Evolutionary conservation across 2,797 vertebrate species (phyloP).

Genomic region (Hemibagrus guttatus): DNA sequence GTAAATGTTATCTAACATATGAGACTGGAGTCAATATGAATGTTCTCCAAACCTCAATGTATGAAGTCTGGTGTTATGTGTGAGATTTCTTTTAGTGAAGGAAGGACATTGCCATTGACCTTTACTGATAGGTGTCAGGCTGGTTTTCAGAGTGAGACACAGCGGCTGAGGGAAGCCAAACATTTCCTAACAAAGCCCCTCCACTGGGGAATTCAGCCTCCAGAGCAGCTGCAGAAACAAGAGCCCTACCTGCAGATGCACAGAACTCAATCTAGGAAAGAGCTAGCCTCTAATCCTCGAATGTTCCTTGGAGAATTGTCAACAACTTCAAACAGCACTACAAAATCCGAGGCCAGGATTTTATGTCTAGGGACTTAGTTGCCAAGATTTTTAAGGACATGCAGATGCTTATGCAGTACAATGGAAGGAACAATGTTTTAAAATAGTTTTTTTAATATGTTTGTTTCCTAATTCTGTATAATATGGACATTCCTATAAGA

Average conservation of each 20-base stretch:
- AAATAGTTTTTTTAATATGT: not conserved
- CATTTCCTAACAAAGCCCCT: constrained; percentile 57
- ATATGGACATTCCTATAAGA: not conserved
- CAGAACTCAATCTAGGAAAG: constrained; percentile 47
- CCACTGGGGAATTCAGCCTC: constrained; percentile 53
- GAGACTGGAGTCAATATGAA: not conserved
- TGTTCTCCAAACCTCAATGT: not conserved
- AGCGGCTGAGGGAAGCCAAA: constrained; percentile 49
- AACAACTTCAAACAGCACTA: constrained; percentile 46
- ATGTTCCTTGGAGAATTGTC: constrained; percentile 45
- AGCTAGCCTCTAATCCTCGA: constrained; percentile 51
- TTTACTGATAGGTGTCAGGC: constrained; percentile 47
- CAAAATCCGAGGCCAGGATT: constrained; percentile 28
- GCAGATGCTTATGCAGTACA: constrained; percentile 4
- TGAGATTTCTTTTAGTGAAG: constrained; percentile 36
- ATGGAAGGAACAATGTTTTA: not conserved
- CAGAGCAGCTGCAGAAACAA: constrained; percentile 59
- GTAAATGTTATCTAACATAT: not conserved
- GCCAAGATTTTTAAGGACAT: constrained; percentile 39
- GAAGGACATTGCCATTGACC: constrained; percentile 43
- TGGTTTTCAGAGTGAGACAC: constrained; percentile 49
- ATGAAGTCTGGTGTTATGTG: constrained; percentile 2
- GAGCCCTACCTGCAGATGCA: constrained; percentile 57
- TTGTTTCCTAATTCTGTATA: not conserved
- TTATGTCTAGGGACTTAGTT: constrained; percentile 35